phyloP scores from a whole-genome alignment of 2,888 invertebrate genomes.

The Deroplatys truncata region DNA sequence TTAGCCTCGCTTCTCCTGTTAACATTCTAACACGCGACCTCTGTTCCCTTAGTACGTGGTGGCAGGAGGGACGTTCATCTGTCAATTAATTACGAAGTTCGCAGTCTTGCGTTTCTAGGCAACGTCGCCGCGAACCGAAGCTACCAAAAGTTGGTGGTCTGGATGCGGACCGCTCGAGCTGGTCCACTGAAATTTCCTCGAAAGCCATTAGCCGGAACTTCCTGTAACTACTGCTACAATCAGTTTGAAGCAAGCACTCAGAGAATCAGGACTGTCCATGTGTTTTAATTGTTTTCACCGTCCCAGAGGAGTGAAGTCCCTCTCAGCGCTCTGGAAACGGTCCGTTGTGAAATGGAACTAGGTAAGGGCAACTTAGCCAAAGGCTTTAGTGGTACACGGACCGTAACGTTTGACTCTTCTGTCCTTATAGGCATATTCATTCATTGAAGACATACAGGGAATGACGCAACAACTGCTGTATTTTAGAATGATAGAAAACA shows the following conservation, averaged over 20 bases:
- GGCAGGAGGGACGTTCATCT: background rate
- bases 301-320: background rate
- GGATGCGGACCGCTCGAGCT: background rate
- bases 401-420: too few species aligned
- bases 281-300: background rate
- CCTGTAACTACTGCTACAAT: background rate
- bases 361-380: too few species aligned
- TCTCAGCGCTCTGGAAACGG: background rate
- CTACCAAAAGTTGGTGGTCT: background rate
- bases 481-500: too few species aligned
- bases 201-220: background rate
- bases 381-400: too few species aligned
- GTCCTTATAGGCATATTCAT: too few species aligned
- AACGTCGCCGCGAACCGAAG: background rate
- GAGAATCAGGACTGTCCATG: background rate
- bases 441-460: too few species aligned
- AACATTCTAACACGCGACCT: too few species aligned
- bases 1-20: too few species aligned
- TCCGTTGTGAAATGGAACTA: too few species aligned
- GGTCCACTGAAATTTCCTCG: background rate
- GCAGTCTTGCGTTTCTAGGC: background rate
- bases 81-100: background rate
- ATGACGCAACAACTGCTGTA: too few species aligned
- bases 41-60: background rate
- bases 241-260: background rate